These are phyloP conservation scores for Excalfactoria chinensis DNA, from an alignment of 2,113 vertebrate genomes.

Conservation along the genomic window DNA sequence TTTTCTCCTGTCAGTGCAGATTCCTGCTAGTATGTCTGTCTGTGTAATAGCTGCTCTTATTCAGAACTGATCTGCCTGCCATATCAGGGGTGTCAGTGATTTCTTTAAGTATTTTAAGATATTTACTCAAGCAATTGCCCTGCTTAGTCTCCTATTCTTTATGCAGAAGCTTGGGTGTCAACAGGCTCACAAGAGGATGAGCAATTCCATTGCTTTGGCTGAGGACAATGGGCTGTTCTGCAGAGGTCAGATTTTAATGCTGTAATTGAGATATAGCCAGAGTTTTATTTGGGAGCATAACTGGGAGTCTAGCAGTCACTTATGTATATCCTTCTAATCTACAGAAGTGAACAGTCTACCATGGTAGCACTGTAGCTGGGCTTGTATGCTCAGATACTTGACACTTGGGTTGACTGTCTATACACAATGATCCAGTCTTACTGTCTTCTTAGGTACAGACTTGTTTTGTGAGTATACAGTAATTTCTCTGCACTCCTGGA, in stretches of 20 bases:
- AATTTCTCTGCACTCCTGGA: neutral
- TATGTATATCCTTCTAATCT: neutral
- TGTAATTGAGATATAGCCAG: neutral
- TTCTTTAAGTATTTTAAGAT: neutral
- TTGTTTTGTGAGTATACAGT: neutral
- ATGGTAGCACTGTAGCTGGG: accelerated
- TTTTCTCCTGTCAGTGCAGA: neutral
- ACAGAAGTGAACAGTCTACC: neutral
- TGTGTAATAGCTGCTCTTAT: neutral
- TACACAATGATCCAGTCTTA: neutral
- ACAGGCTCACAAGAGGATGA: accelerated
- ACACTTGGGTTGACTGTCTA: neutral
- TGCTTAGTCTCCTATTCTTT: neutral
- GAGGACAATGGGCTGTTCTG: neutral
- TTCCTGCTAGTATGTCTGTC: neutral
- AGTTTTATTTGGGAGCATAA: neutral
- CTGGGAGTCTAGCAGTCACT: neutral
- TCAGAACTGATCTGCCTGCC: neutral
- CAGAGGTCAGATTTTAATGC: neutral
- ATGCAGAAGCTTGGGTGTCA: neutral
- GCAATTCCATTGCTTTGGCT: neutral
- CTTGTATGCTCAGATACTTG: neutral
- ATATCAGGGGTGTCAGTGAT: neutral
- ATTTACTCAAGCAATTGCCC: neutral
- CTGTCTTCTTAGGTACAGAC: neutral